phyloP scores from a whole-genome alignment of 2,797 vertebrate genomes.

The Rhodeus uyekii region DNA sequence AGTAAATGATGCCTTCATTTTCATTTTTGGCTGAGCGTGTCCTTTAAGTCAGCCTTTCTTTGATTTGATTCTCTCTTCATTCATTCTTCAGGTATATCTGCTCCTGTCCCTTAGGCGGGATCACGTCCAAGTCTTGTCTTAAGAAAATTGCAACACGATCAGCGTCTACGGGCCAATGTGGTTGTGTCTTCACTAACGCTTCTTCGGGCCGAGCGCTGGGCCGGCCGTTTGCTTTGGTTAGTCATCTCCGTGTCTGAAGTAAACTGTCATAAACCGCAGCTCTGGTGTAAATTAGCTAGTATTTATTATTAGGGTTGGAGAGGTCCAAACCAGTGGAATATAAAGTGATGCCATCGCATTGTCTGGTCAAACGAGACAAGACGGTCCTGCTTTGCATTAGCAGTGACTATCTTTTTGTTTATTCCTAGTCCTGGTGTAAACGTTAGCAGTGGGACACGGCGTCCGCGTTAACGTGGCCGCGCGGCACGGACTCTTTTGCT shows the following conservation, averaged over 20 bases:
- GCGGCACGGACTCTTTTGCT: conserved; percentile 76
- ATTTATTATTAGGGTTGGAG: conserved; percentile 49
- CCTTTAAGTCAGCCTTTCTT: conserved; percentile 30
- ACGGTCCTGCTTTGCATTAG: conserved; percentile 39
- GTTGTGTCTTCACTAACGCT: conserved; percentile 43
- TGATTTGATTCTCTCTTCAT: conserved; percentile 17
- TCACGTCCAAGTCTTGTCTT: conserved; percentile 46
- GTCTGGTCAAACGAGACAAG: conserved; percentile 22
- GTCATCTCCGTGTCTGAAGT: conserved; percentile 19
- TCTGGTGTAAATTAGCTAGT: conserved; percentile 42
- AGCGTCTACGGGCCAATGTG: conserved; percentile 12
- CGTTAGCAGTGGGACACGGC: conserved; percentile 54
- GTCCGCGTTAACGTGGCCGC: conserved; percentile 69
- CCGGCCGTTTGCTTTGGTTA: conserved; percentile 32
- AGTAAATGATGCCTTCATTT: neutral
- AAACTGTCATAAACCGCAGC: conserved; percentile 36
- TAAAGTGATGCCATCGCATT: conserved; percentile 35
- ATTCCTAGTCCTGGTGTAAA: conserved; percentile 43
- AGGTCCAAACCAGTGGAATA: conserved; percentile 47
- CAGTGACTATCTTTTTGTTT: conserved; percentile 35
- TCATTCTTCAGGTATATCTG: conserved; percentile 39
- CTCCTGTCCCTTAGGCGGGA: conserved; percentile 39
- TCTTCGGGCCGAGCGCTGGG: conserved; percentile 18
- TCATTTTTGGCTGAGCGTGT: neutral
- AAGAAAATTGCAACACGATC: conserved; percentile 30